Percentiles rank a stretch among this genome's conserved stretches.
Conservation (phyloP, 1,140 invertebrate species). For the Drosophila quadrilineata region DNA sequence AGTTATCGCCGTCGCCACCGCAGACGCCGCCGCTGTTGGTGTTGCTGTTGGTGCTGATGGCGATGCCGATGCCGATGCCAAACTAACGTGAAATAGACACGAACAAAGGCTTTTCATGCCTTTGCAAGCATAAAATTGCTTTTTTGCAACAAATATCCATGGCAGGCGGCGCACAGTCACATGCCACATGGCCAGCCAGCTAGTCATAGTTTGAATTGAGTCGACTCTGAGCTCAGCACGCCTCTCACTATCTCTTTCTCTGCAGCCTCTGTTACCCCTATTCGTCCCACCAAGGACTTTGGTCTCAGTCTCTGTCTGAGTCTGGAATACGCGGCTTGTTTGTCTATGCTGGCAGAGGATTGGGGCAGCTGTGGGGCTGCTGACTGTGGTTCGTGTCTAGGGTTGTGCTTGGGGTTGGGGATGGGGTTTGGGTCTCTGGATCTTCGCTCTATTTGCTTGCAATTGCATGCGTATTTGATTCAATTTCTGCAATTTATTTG, state of each 20-base stretch:
- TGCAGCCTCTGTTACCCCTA: too few species aligned
- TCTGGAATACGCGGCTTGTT: conserved; percentile 21
- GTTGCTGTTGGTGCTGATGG: too few species aligned
- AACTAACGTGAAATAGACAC: conserved; percentile 81
- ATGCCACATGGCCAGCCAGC: conserved; percentile 19
- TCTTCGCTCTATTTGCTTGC: conserved; percentile 69
- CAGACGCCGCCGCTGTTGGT: too few species aligned
- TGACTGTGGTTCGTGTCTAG: not conserved
- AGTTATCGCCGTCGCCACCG: conserved; percentile 41
- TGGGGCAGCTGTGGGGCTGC: conserved; percentile 1
- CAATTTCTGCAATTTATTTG: conserved; percentile 80
- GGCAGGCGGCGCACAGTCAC: conserved; percentile 43
- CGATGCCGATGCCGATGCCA: conserved; percentile 61
- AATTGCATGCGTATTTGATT: conserved; percentile 80
- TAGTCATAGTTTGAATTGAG: too few species aligned
- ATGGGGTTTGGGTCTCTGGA: too few species aligned
- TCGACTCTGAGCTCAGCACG: conserved; percentile 3
- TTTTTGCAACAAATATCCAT: conserved; percentile 79
- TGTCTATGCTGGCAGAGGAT: too few species aligned
- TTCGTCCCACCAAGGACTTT: too few species aligned
- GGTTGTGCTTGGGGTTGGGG: too few species aligned
- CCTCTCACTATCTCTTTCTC: not conserved
- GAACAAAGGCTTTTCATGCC: conserved; percentile 81
- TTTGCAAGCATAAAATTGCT: conserved; percentile 81
- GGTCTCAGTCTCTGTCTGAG: conserved; percentile 6